Percentiles rank a stretch among this genome's conserved stretches.
phyloP scores from a whole-genome alignment of 2,797 vertebrate species.

The Alosa sapidissima region DNA sequence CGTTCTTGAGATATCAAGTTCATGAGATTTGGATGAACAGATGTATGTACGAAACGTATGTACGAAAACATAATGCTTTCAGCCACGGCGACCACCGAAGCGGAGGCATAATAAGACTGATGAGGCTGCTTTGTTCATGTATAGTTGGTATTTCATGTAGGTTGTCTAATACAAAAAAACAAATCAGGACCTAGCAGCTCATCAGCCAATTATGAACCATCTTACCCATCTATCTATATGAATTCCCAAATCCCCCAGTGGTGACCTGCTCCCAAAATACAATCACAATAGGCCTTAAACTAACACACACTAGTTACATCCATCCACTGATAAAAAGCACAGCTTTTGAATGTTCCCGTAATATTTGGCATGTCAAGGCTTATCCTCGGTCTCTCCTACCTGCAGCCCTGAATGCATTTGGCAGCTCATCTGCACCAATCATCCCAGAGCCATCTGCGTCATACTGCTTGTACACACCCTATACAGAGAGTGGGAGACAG shows the following conservation, averaged over 20 bases:
- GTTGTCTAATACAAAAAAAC: no score
- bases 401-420: constrained; percentile 78
- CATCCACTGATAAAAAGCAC: background rate
- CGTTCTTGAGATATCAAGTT: no score
- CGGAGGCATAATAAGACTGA: no score
- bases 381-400: constrained; percentile 69
- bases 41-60: no score
- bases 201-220: background rate
- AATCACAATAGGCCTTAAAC: background rate
- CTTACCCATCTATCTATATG: background rate
- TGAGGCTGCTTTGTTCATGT: background rate
- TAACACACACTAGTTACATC: background rate
- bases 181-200: background rate
- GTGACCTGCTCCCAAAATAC: no score
- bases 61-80: no score
- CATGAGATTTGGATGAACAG: no score
- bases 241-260: no score
- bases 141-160: background rate
- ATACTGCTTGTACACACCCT: constrained; percentile 74
- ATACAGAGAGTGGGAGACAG: constrained; percentile 1
- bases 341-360: background rate
- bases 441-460: constrained; percentile 67
- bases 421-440: constrained; percentile 80
- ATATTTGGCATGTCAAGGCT: background rate
- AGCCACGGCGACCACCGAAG: no score